Conservation (phyloP, 2,888 invertebrate species). For the Tipula unca region DNA sequence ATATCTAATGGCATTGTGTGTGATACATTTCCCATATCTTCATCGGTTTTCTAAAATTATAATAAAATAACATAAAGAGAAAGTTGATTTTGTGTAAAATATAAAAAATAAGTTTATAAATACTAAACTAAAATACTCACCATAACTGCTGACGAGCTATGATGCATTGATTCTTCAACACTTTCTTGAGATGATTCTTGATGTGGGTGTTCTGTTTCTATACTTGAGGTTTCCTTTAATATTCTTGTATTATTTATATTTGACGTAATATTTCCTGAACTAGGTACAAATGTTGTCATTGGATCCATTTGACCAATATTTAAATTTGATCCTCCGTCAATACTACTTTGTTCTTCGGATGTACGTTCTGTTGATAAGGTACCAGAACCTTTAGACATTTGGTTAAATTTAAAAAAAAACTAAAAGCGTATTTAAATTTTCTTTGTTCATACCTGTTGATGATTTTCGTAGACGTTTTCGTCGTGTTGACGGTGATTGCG, state of each 20-base stretch:
- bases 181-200: constrained; percentile 48
- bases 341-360: constrained; percentile 43
- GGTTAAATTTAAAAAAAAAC: not conserved
- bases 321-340: constrained; percentile 37
- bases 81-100: not conserved
- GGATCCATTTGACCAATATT: constrained; percentile 45
- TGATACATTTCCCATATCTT: constrained; percentile 38
- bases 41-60: constrained; percentile 38
- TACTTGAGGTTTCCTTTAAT: constrained; percentile 42
- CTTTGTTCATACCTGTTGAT: constrained; percentile 47
- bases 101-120: not conserved
- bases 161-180: constrained; percentile 41
- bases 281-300: constrained; percentile 42
- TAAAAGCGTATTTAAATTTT: not conserved
- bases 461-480: constrained; percentile 53
- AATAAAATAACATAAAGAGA: not conserved
- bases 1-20: constrained; percentile 42
- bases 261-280: constrained; percentile 34
- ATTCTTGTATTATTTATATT: constrained; percentile 39
- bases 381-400: constrained; percentile 29
- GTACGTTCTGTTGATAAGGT: constrained; percentile 48
- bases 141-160: constrained; percentile 45
- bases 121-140: constrained; percentile 27
- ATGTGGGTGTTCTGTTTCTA: constrained; percentile 44
- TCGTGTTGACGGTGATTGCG: constrained; percentile 55